Conservation (phyloP, 1,140 invertebrate genomes). For the Achatina immaculata region DNA sequence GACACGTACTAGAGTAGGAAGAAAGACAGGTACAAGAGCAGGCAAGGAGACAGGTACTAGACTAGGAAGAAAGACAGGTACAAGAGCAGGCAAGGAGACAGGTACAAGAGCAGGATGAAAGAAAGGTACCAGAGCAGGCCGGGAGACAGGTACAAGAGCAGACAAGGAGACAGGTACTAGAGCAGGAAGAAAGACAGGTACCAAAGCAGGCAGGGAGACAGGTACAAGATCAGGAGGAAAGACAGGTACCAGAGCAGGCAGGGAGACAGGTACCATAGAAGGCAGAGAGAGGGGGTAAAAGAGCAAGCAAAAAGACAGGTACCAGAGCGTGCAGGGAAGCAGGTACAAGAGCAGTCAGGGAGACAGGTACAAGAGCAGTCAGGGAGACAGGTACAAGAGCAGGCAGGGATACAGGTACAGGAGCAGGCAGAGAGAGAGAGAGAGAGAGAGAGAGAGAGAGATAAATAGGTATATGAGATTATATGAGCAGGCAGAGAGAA, state of each 20-base stretch:
- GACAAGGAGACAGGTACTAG: background rate
- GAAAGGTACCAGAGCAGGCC: too few species aligned
- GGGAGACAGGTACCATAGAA: background rate
- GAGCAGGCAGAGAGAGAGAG: constrained; percentile 11
- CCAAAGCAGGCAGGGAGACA: background rate
- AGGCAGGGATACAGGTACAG: background rate
- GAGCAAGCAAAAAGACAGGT: background rate
- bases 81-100: too few species aligned
- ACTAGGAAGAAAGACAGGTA: constrained; percentile 7
- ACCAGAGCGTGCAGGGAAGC: too few species aligned
- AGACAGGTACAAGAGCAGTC: background rate
- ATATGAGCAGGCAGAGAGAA: constrained; percentile 21
- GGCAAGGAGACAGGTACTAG: background rate
- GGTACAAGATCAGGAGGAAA: constrained; percentile 1
- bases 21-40: background rate
- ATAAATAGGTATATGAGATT: too few species aligned
- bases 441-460: too few species aligned
- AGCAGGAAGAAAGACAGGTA: background rate
- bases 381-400: background rate
- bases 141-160: background rate
- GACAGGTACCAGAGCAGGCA: background rate
- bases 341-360: background rate
- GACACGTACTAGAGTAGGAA: too few species aligned
- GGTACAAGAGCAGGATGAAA: too few species aligned
- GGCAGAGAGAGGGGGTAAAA: background rate